These are phyloP conservation scores for Oncorhynchus tshawytscha DNA, from an alignment of 2,113 vertebrate species.

Conservation along the genomic window DNA sequence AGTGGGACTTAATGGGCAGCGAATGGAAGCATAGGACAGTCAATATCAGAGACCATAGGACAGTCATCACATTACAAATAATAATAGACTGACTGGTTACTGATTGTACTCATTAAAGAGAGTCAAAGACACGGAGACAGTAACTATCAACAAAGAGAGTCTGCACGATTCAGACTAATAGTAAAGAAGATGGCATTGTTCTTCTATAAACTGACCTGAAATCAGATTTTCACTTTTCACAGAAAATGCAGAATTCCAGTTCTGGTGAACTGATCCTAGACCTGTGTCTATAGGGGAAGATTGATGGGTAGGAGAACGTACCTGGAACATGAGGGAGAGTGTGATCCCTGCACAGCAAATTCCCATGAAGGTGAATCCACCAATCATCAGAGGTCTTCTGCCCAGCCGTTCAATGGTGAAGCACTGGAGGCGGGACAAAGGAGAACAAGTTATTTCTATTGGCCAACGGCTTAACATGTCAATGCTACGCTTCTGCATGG, in stretches of 20 bases:
- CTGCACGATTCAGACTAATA: not conserved
- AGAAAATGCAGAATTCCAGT: not conserved
- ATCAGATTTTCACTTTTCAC: not conserved
- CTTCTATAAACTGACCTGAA: not conserved
- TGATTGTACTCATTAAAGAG: too few relatives aligned
- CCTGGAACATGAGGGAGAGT: constrained; percentile 79
- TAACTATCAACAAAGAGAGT: not conserved
- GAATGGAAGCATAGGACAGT: not conserved
- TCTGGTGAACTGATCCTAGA: not conserved
- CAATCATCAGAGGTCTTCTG: constrained; percentile 81
- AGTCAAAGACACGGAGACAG: not conserved
- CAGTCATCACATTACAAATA: not conserved
- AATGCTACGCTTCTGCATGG: not conserved
- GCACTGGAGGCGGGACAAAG: constrained; percentile 67
- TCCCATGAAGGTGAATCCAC: constrained; percentile 85
- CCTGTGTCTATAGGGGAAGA: not conserved
- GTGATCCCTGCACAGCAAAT: constrained; percentile 85
- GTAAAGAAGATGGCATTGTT: too few relatives aligned
- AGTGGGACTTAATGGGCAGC: constrained; percentile 60
- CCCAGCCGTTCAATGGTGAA: constrained; percentile 85
- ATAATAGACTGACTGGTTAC: not conserved
- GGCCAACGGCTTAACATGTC: not conserved
- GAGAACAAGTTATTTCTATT: not conserved
- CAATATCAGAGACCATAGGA: not conserved
- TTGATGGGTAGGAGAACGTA: constrained; percentile 30